These are phyloP conservation scores for Mus spretus DNA, from an alignment of 2,797 vertebrate species.

Conservation along the genomic window DNA sequence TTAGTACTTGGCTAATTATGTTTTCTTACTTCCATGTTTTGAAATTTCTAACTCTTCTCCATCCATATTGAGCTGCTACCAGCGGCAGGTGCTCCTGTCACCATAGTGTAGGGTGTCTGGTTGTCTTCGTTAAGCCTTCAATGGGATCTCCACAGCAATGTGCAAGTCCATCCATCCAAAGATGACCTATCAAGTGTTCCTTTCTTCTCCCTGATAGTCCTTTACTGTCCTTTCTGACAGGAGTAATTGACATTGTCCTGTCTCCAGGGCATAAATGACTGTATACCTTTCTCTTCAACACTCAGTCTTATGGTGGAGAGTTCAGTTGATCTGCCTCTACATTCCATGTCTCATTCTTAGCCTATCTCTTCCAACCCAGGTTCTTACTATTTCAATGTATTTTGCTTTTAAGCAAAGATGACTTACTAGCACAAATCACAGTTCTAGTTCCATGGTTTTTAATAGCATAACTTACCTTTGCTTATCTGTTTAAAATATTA, in stretches of 20 bases:
- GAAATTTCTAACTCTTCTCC: background rate
- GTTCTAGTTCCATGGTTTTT: background rate
- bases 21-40: background rate
- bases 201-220: background rate
- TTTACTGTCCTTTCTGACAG: background rate
- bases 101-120: background rate
- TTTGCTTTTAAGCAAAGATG: background rate
- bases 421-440: background rate
- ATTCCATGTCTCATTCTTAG: background rate
- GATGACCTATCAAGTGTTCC: background rate
- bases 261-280: background rate
- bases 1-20: accelerated
- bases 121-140: background rate
- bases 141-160: background rate
- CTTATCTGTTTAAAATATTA: background rate
- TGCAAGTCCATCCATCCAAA: background rate
- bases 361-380: background rate
- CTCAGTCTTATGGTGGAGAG: background rate
- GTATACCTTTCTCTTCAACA: background rate
- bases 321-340: background rate
- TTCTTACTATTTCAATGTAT: background rate
- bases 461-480: background rate
- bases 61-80: background rate
- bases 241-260: background rate
- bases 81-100: accelerated